Conservation (phyloP, 2,113 vertebrate species). For the Gallinago undulata region DNA sequence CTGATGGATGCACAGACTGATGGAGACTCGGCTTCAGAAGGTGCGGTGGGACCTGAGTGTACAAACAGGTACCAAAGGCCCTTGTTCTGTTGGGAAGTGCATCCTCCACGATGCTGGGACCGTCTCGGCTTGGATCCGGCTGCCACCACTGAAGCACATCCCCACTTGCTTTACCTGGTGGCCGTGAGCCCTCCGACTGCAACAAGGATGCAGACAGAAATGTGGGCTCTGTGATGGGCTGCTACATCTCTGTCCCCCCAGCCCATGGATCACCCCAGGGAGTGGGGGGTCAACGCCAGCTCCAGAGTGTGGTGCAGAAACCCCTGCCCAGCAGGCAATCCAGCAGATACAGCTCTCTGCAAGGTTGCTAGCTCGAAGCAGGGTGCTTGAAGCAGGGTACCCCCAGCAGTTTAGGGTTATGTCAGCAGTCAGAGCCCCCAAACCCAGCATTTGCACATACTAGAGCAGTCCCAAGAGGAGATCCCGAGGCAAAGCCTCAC, state of each 20-base stretch:
- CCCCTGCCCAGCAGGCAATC: background rate
- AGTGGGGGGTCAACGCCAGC: accelerated
- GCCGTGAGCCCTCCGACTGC: background rate
- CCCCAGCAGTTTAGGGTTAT: accelerated
- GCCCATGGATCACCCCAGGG: accelerated
- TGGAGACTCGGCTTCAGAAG: accelerated
- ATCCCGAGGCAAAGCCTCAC: accelerated
- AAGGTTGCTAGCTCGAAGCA: background rate
- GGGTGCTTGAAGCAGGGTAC: accelerated
- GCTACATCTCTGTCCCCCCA: accelerated
- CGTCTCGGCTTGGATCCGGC: background rate
- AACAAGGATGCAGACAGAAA: background rate
- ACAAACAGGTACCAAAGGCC: accelerated
- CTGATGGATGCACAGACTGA: background rate
- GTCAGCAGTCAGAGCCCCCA: background rate
- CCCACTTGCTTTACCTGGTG: accelerated
- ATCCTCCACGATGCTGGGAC: background rate
- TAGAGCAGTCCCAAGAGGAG: background rate
- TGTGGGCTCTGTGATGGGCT: background rate
- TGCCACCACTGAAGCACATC: background rate
- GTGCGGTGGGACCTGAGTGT: accelerated
- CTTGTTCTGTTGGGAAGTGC: accelerated
- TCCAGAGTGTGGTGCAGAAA: accelerated
- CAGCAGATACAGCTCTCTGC: background rate
- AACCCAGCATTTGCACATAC: accelerated